A percentile compares a stretch with the other conserved stretches of the same genome.
Evolutionary conservation across 2,888 invertebrate species (phyloP).

Genomic region (Amorpha juglandis): DNA sequence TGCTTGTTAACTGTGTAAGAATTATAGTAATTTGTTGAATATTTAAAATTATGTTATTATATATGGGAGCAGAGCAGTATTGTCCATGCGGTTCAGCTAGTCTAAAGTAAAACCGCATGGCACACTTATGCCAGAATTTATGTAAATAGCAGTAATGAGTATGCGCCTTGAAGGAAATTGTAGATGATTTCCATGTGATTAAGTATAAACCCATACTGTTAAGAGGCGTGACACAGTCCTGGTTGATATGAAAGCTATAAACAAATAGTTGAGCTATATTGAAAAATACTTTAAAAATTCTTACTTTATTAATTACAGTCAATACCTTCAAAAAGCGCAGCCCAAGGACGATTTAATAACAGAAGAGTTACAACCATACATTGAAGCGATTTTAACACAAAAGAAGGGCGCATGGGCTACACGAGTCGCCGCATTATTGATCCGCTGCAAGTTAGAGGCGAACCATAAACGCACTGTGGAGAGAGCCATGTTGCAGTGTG

Average conservation of each 20-base stretch:
- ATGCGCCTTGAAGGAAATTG: too few species aligned
- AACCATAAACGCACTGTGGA: slow-evolving; percentile 92
- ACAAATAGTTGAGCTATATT: too few species aligned
- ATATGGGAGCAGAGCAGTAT: too few species aligned
- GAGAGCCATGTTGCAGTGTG: slow-evolving; percentile 93
- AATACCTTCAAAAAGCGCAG: slow-evolving; percentile 89
- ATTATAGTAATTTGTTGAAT: not conserved
- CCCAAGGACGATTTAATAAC: slow-evolving; percentile 91
- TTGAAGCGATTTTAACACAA: slow-evolving; percentile 86
- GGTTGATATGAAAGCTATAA: too few species aligned
- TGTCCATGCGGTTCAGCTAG: too few species aligned
- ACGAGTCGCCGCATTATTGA: slow-evolving; percentile 88
- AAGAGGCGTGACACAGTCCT: too few species aligned
- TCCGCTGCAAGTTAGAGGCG: slow-evolving; percentile 91
- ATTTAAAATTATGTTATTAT: not conserved
- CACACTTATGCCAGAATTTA: too few species aligned
- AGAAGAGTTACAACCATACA: slow-evolving; percentile 93
- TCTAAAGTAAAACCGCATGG: too few species aligned
- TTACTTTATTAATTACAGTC: slow-evolving; percentile 69
- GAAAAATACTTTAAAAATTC: not conserved
- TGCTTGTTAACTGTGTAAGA: slow-evolving; percentile 90
- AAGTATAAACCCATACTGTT: too few species aligned
- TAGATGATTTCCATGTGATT: too few species aligned
- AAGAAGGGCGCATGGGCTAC: slow-evolving; percentile 90
- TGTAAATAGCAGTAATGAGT: too few species aligned